phyloP scores from a whole-genome alignment of 2,888 invertebrate species.

The Danaus chrysippus region DNA sequence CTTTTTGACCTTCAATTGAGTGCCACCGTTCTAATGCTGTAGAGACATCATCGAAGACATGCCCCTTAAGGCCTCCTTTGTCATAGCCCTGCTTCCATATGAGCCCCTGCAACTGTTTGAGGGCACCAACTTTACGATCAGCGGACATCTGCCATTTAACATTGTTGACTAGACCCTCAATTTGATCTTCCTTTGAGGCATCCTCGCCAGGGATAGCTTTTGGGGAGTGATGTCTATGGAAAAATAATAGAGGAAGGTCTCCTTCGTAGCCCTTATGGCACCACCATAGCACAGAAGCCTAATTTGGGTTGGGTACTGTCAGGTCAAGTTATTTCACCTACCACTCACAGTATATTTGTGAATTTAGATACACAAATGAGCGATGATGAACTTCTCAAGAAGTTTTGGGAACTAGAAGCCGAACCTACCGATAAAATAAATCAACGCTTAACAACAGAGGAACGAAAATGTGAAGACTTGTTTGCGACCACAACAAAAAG shows the following conservation, averaged over 20 bases:
- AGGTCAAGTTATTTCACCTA: constrained; percentile 15
- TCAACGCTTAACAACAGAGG: constrained; percentile 17
- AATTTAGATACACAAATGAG: constrained; percentile 14
- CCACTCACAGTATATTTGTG: background rate
- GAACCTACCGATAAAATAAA: constrained; percentile 11
- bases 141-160: constrained; percentile 89
- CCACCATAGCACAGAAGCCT: constrained; percentile 32
- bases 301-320: constrained; percentile 36
- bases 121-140: constrained; percentile 87
- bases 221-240: constrained; percentile 37
- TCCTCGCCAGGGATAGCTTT: too few relatives aligned
- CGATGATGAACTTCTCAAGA: constrained; percentile 23
- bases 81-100: constrained; percentile 93
- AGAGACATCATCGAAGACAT: constrained; percentile 92
- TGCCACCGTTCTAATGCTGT: constrained; percentile 86
- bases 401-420: constrained; percentile 28
- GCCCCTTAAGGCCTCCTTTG: constrained; percentile 87
- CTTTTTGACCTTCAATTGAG: constrained; percentile 79
- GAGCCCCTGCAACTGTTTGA: constrained; percentile 94
- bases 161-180: constrained; percentile 83
- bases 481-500: constrained; percentile 20
- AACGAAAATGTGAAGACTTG: constrained; percentile 23
- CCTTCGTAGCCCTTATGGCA: constrained; percentile 19
- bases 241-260: constrained; percentile 31
- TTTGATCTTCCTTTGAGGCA: constrained; percentile 68